Percentiles rank a stretch among this genome's conserved stretches.
Conservation (phyloP, 1,140 invertebrate genomes). For the Nymphalis io region DNA sequence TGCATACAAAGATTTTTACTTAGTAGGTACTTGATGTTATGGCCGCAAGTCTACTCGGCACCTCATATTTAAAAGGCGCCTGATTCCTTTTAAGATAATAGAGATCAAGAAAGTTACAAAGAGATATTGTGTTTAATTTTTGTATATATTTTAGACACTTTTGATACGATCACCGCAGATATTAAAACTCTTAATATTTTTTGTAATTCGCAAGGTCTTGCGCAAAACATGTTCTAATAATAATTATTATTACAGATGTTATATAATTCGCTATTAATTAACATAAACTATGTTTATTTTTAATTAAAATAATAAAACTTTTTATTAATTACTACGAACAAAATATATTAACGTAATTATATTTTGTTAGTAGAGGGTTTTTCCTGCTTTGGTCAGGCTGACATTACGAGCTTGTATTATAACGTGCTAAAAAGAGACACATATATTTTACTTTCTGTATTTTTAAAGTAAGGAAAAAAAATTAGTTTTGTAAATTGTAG, state of each 20-base stretch:
- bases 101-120: not conserved
- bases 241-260: not conserved
- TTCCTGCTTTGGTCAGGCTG: too few relatives aligned
- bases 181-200: conserved; percentile 1
- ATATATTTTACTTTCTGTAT: too few relatives aligned
- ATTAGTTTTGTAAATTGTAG: too few relatives aligned
- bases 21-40: not conserved
- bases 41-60: not conserved
- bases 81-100: conserved; percentile 20
- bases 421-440: too few relatives aligned
- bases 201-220: not conserved
- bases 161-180: conserved; percentile 19
- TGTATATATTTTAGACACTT: conserved; percentile 12
- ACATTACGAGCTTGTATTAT: too few relatives aligned
- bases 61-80: not conserved
- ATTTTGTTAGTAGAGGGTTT: too few relatives aligned
- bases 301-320: too few relatives aligned
- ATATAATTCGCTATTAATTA: too few relatives aligned
- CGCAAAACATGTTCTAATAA: not conserved
- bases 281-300: too few relatives aligned
- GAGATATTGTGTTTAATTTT: conserved; percentile 6
- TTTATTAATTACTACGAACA: too few relatives aligned
- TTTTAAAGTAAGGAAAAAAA: too few relatives aligned
- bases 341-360: too few relatives aligned
- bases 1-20: not conserved